Evolutionary conservation across 2,888 invertebrate species (phyloP), one percentile per base, ranked within the genome.

Genomic region (Ptilodon capucinus): DNA sequence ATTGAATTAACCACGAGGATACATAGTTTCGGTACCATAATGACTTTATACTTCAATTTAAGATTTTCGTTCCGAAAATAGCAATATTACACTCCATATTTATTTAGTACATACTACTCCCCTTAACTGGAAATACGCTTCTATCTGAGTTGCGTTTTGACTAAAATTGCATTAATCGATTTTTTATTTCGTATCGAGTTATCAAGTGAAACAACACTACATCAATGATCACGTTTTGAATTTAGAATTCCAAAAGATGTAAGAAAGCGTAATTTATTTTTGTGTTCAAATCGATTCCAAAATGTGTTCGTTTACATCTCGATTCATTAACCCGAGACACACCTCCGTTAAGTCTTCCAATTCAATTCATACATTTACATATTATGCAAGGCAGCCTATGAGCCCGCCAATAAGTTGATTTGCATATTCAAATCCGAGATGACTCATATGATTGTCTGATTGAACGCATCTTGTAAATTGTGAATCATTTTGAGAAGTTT

Each of bases 381-480:
- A 64, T 62, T 66, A 68, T 54, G 61, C 48, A 60, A 60, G 35
- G 48, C 46, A 49, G 51, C 51, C 55, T 54, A 45, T 30, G 36
- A 41, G 49, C 48, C 42, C 60, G 47, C 46, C 55, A 58, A 58
- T 57, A 55, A 50, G 50, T 44, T 47, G 53, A 69, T 69, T 68
- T 55, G 60, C 68, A 70, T 68, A 71, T 73, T 71, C 54, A 68
- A 68, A 72, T 71, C 43, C 44, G 44, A 16, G 46, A 42, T 71
- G 69, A 68, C 42, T 68, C 66, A 72, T 45, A 49, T 36, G 47
- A 51, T 51, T 59, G 57, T 56, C 63, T 59, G 54, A 61, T 55
- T 69, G 65, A 64, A 67, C 48, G 56, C 46, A 59, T 67, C 67
- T 65, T 48, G 55, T 59, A 51, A 58, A 56, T 65, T 48, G 55